These are phyloP conservation scores for Orestias chungarensis DNA, from an alignment of 2,797 vertebrate species.

Conservation along the genomic window DNA sequence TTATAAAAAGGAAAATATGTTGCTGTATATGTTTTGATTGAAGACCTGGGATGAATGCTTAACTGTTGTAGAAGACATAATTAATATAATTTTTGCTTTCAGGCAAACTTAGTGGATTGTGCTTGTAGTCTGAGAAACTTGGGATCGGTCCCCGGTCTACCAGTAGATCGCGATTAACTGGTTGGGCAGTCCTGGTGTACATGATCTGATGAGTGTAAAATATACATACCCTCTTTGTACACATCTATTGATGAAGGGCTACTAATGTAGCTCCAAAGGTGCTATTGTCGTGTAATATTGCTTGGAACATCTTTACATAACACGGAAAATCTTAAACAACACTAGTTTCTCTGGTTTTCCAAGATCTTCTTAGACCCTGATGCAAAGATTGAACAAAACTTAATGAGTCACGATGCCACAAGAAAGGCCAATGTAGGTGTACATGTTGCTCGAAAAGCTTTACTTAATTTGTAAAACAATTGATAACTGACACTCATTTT, in stretches of 20 bases:
- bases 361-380: slow-evolving; percentile 17
- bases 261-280: slow-evolving; percentile 39
- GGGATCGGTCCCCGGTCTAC: too few relatives aligned
- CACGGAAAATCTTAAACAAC: neutral
- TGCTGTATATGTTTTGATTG: too few relatives aligned
- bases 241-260: slow-evolving; percentile 14
- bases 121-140: too few relatives aligned
- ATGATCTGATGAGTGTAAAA: slow-evolving; percentile 3
- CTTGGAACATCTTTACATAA: neutral
- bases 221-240: neutral
- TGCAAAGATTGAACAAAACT: neutral
- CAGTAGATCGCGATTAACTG: too few relatives aligned
- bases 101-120: too few relatives aligned
- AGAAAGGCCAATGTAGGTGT: slow-evolving; percentile 32
- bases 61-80: too few relatives aligned
- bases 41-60: too few relatives aligned
- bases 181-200: too few relatives aligned
- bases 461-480: slow-evolving; percentile 25
- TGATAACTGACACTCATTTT: slow-evolving; percentile 17
- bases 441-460: slow-evolving; percentile 38
- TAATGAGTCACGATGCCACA: neutral
- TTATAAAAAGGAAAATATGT: too few relatives aligned
- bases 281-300: slow-evolving; percentile 40
- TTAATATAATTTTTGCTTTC: too few relatives aligned
- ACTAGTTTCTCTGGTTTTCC: neutral